Conservation (phyloP, 2,113 vertebrate species). For the Psilopogon haemacephalus region DNA sequence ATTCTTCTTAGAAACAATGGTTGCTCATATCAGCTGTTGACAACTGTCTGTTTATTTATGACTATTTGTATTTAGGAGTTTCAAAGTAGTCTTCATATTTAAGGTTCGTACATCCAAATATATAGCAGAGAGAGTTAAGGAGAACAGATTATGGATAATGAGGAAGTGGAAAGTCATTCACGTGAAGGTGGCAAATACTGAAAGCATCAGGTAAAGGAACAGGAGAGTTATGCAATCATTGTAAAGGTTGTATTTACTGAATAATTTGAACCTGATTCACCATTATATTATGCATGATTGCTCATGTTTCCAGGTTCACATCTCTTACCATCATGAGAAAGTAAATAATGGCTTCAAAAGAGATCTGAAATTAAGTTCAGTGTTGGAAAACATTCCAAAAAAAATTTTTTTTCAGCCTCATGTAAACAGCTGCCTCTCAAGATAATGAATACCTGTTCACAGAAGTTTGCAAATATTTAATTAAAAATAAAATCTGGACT, state of each 20-base stretch:
- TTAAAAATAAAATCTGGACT: conserved; percentile 1
- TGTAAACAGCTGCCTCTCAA: conserved; percentile 40
- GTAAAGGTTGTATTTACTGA: not conserved
- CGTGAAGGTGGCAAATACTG: not conserved
- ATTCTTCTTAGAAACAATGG: not conserved
- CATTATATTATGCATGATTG: not conserved
- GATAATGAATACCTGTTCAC: conserved; percentile 9
- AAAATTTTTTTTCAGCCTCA: not conserved
- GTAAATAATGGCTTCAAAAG: not conserved
- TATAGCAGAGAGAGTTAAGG: not conserved
- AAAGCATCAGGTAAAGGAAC: not conserved
- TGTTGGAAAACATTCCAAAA: conserved; percentile 46
- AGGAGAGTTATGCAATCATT: not conserved
- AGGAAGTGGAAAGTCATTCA: not conserved
- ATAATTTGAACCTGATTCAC: not conserved
- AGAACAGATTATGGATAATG: not conserved
- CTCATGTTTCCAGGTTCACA: not conserved
- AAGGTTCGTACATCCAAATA: not conserved
- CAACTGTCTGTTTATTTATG: not conserved
- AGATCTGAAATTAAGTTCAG: conserved; percentile 5
- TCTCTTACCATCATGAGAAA: conserved; percentile 2
- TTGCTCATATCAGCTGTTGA: not conserved
- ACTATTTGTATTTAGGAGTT: not conserved
- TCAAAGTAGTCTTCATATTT: not conserved
- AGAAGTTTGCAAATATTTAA: conserved; percentile 35